Base-by-base conservation (phyloP, 2,113 vertebrate genomes). In the Fulmarus glacialis region DNA sequence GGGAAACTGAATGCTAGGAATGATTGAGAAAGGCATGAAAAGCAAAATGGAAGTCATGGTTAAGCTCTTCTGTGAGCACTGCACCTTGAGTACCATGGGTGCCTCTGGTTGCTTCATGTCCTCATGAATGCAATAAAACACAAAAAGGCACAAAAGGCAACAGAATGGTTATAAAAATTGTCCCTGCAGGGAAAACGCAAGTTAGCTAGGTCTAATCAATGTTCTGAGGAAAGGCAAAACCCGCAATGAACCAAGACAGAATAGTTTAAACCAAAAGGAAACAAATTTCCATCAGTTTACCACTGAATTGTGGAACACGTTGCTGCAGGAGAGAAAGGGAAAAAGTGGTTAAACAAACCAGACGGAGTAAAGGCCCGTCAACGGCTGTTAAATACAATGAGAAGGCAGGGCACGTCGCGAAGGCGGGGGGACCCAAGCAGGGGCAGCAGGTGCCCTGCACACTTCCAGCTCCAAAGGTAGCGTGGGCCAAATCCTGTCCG, bases 401-500 rank as follows among this genome's bases (percentile, higher is more conserved):
- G 30, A 38, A 43, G 34, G 20, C 19, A 53, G 13, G 17, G 62
- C 29, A 20, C 4, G 12, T 42, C 1, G 3, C 7, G 15, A 8
- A 8, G 20, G 20, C 30, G 70, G 32, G 15, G 26, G 21, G 12
- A 50, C 58, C 4, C 19, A 27, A 63, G 19, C 4, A 5, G 29
- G 11, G 21, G 15, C 4, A 3, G 3, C 21, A 27, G 12, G 21
- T 53, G 15, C 23, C 7, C 32, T 70, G 63, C 14, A 12, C 0
- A 0, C 42, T 40, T 92, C 55, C 32, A 53, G 11, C 18, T 53
- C 45, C 9, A 5, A 23, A 82, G 6, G 21, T 56, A 48, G 23
- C 40, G 18, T 9, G 16, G 30, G 10, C 13, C 0, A 0, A 53
- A 75, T 74, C 24, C 32, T 48, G 6, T 12, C n/a, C 12, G 5